These are phyloP conservation scores for Pocillopora meandrina DNA, from an alignment of 92 coral and sea anemone genomes.

Conservation along the genomic window DNA sequence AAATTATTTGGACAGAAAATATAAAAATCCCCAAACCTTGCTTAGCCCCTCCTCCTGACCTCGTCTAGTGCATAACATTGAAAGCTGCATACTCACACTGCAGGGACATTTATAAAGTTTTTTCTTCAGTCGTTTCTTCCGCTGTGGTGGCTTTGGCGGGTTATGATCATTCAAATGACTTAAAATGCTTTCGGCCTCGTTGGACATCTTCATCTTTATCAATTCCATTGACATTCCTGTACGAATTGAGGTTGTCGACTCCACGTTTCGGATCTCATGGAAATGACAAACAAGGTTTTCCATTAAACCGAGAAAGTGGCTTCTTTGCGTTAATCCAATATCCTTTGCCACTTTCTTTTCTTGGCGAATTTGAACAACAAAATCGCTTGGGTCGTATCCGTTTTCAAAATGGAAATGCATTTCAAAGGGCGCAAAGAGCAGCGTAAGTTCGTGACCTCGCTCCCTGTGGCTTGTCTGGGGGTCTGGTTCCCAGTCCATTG, in stretches of 20 bases:
- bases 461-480: background rate
- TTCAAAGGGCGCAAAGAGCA: background rate
- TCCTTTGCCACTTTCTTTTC: conserved; percentile 59
- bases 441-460: background rate
- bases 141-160: background rate
- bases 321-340: conserved; percentile 40
- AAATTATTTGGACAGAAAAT: background rate
- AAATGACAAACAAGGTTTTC: conserved; percentile 37
- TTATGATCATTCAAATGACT: conserved; percentile 5
- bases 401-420: conserved; percentile 41
- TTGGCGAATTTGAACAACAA: conserved; percentile 47
- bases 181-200: conserved; percentile 1
- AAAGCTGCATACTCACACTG: background rate
- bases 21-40: background rate
- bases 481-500: background rate
- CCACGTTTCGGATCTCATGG: conserved; percentile 2
- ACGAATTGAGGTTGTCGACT: conserved; percentile 9
- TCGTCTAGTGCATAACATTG: background rate
- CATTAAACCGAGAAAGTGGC: conserved; percentile 45
- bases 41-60: background rate
- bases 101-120: no score
- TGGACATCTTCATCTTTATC: conserved; percentile 11
- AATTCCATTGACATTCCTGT: conserved; percentile 9
- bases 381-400: conserved; percentile 30
- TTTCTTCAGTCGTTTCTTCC: background rate